Evolutionary conservation across 1,140 invertebrate species (phyloP).

Genomic region (Lepidurus apus): DNA sequence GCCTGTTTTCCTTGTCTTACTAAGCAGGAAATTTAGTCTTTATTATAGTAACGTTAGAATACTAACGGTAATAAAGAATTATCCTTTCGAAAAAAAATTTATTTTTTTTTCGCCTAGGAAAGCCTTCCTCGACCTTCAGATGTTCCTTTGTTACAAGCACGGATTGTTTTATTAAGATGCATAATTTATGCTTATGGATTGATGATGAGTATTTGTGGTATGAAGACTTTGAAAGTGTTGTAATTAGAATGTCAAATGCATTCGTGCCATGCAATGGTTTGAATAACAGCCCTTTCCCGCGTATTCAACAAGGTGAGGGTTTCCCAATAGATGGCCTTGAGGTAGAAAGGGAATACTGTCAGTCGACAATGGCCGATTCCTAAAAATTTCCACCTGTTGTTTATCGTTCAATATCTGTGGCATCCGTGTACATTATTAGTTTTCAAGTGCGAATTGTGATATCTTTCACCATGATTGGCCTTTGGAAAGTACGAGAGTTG

Average conservation of each 20-base stretch:
- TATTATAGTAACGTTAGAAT: neutral
- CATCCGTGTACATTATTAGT: constrained; percentile 6
- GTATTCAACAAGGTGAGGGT: no score
- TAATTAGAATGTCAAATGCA: neutral
- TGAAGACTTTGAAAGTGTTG: neutral
- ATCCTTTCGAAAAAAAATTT: no score
- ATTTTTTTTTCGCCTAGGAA: neutral
- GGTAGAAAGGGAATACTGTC: neutral
- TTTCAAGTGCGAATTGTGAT: neutral
- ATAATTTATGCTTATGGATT: neutral
- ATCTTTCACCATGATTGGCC: constrained; percentile 36
- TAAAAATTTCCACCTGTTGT: constrained; percentile 20
- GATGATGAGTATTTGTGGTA: neutral
- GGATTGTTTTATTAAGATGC: neutral
- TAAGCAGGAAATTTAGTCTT: constrained; percentile 1
- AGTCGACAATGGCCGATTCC: neutral
- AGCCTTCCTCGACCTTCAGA: neutral
- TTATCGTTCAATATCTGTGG: neutral
- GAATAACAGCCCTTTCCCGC: neutral
- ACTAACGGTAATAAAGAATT: neutral
- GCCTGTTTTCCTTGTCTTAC: neutral
- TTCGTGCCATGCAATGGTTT: neutral
- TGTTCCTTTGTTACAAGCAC: neutral
- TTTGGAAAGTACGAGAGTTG: constrained; percentile 87
- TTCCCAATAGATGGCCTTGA: neutral